Evolutionary conservation across 2,797 vertebrate genomes (phyloP).

Genomic region (Micrastur ruficollis): DNA sequence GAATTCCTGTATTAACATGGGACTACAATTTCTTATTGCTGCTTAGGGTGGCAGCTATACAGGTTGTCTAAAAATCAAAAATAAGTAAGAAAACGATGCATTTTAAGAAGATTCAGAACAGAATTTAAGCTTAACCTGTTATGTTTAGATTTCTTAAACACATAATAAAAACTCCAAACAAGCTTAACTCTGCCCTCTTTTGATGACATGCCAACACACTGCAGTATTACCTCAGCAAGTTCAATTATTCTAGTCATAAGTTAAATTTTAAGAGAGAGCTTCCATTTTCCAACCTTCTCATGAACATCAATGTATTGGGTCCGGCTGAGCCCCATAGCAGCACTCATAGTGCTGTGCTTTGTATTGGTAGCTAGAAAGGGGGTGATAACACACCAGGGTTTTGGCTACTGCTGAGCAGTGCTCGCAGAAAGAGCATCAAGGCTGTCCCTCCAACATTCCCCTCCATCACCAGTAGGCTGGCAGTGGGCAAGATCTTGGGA

Average conservation of each 20-base stretch:
- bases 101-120: not conserved
- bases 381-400: too few species aligned
- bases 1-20: accelerated
- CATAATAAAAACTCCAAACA: not conserved
- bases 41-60: not conserved
- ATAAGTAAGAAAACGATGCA: not conserved
- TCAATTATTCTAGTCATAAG: not conserved
- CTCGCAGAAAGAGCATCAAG: too few species aligned
- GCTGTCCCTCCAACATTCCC: too few species aligned
- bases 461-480: too few species aligned
- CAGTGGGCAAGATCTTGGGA: too few species aligned
- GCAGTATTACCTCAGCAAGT: not conserved
- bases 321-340: too few species aligned
- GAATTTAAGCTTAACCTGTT: not conserved
- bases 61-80: not conserved
- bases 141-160: not conserved
- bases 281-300: not conserved
- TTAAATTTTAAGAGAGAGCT: not conserved
- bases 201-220: not conserved
- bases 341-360: too few species aligned
- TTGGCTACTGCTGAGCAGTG: too few species aligned
- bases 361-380: too few species aligned
- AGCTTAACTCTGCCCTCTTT: not conserved
- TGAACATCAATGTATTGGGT: not conserved
- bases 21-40: not conserved